phyloP scores from a whole-genome alignment of 2,888 invertebrate genomes.

The Orthosia incerta region DNA sequence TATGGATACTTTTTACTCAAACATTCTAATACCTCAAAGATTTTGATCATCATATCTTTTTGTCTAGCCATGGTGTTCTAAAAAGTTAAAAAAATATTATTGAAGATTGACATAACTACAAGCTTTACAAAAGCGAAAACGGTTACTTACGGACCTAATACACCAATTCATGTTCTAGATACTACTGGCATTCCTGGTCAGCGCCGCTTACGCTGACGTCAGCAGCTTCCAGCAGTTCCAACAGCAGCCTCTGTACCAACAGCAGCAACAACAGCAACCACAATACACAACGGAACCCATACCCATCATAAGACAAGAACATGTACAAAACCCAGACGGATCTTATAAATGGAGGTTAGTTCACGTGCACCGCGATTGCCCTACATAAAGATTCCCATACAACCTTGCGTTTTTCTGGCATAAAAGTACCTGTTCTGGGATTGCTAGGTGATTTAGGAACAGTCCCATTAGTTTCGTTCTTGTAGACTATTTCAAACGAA shows the following conservation, averaged over 20 bases:
- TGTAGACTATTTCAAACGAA: neutral
- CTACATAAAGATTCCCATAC: neutral
- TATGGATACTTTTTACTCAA: neutral
- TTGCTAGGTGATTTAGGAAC: neutral
- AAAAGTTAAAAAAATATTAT: neutral
- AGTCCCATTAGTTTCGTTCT: neutral
- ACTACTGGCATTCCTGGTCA: conserved; percentile 68
- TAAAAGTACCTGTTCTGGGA: neutral
- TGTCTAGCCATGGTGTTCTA: neutral
- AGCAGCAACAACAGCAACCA: conserved; percentile 74
- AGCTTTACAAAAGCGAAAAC: neutral
- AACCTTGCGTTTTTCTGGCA: neutral
- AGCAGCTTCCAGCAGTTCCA: conserved; percentile 80
- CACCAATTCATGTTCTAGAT: conserved; percentile 65
- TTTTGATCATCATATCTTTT: neutral
- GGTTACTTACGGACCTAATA: neutral
- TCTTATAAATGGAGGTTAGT: conserved; percentile 91
- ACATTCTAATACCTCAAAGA: neutral
- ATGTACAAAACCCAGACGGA: conserved; percentile 93
- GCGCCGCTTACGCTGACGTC: conserved; percentile 78
- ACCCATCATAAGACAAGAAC: conserved; percentile 93
- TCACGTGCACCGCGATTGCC: neutral
- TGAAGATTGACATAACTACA: neutral
- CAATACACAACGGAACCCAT: conserved; percentile 91
- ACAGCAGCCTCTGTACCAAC: conserved; percentile 73